Conservation (phyloP, 1,140 invertebrate genomes). For the Diachasma alloeum region DNA sequence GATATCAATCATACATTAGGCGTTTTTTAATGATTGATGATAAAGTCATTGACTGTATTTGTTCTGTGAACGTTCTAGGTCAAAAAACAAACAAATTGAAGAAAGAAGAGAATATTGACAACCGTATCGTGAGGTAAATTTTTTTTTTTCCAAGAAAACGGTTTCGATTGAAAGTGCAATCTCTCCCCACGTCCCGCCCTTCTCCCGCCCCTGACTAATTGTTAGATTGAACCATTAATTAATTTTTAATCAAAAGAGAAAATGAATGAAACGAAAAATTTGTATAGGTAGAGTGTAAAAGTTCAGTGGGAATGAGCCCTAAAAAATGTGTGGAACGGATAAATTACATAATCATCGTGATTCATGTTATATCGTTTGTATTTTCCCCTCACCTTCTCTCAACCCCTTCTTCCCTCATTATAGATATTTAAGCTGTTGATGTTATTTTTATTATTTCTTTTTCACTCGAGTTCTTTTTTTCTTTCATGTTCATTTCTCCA, state of each 20-base stretch:
- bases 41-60: not conserved
- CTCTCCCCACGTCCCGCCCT: constrained; percentile 39
- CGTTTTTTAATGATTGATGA: constrained; percentile 29
- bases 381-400: constrained; percentile 52
- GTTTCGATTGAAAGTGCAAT: constrained; percentile 59
- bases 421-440: constrained; percentile 63
- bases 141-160: constrained; percentile 27
- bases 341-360: constrained; percentile 61
- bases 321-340: constrained; percentile 1
- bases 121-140: constrained; percentile 33
- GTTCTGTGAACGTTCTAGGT: constrained; percentile 11
- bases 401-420: constrained; percentile 43
- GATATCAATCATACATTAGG: constrained; percentile 1
- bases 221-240: constrained; percentile 59
- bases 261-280: constrained; percentile 31
- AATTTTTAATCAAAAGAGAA: constrained; percentile 35
- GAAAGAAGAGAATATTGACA: constrained; percentile 21
- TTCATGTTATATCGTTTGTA: constrained; percentile 63
- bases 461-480: not conserved
- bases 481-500: not conserved
- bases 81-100: not conserved
- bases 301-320: not conserved
- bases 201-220: constrained; percentile 45
- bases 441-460: constrained; percentile 50
- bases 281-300: constrained; percentile 33